A percentile compares a stretch with the other conserved stretches of the same genome.
phyloP scores from a whole-genome alignment of 92 coral and sea anemone species.

The Siderastrea siderea region DNA sequence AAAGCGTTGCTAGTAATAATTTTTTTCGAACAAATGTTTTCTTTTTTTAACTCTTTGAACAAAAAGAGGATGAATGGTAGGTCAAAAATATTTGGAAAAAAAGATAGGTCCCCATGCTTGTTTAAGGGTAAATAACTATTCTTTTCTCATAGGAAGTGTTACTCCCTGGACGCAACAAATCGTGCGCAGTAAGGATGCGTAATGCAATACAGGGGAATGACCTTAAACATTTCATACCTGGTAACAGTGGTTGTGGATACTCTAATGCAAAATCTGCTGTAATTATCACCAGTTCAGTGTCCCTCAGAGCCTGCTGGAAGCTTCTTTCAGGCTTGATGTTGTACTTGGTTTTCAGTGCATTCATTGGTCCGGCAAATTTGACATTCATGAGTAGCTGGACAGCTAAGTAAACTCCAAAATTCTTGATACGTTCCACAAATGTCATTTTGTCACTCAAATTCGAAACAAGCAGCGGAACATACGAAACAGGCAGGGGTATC shows the following conservation, averaged over 20 bases:
- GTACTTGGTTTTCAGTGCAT: constrained; percentile 58
- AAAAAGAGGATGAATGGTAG: too few species aligned
- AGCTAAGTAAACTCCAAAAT: background rate
- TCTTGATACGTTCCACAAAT: constrained; percentile 36
- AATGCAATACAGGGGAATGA: too few species aligned
- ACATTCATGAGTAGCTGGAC: too few species aligned
- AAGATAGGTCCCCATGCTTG: too few species aligned
- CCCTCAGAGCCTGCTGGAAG: constrained; percentile 21
- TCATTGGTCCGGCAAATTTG: background rate
- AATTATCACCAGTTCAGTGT: constrained; percentile 62
- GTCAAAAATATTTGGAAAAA: too few species aligned
- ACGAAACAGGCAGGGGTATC: constrained; percentile 49
- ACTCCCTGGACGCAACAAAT: too few species aligned
- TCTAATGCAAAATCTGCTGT: constrained; percentile 73
- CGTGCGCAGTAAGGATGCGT: too few species aligned
- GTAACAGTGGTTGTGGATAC: constrained; percentile 77
- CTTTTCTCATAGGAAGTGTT: too few species aligned
- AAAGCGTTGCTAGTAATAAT: too few species aligned
- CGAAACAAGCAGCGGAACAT: constrained; percentile 28
- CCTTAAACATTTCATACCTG: constrained; percentile 44
- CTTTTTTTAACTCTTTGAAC: too few species aligned
- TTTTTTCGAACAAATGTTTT: too few species aligned
- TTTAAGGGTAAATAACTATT: too few species aligned
- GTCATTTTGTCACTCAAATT: constrained; percentile 43
- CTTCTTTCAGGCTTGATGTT: constrained; percentile 68